phyloP scores from a whole-genome alignment of 2,888 invertebrate species.

The Sympetrum striolatum region DNA sequence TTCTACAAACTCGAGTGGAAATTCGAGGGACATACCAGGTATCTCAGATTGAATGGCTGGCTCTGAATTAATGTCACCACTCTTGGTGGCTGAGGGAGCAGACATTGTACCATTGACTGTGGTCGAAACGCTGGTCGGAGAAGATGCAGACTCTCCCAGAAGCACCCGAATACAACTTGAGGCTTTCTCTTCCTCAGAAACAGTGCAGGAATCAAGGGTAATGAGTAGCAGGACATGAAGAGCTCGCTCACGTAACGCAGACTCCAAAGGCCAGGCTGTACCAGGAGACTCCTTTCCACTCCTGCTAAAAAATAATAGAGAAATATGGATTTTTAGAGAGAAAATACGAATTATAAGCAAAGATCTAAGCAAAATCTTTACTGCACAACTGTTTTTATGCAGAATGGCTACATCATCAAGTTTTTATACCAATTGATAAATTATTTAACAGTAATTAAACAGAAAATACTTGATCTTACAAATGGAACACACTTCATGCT shows the following conservation, averaged over 20 bases:
- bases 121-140: not conserved
- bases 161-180: constrained; percentile 13
- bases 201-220: constrained; percentile 77
- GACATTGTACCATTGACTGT: constrained; percentile 20
- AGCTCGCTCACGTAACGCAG: constrained; percentile 66
- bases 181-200: constrained; percentile 70
- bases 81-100: constrained; percentile 21
- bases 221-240: constrained; percentile 77
- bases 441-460: too few relatives aligned
- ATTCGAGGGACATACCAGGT: constrained; percentile 14
- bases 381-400: too few relatives aligned
- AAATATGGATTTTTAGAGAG: not conserved
- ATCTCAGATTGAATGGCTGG: constrained; percentile 38
- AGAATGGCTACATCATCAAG: too few relatives aligned
- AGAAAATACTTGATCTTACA: too few relatives aligned
- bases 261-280: not conserved
- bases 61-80: constrained; percentile 18
- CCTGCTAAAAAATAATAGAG: not conserved
- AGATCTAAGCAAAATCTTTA: not conserved
- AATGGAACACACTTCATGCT: too few relatives aligned
- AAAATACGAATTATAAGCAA: not conserved
- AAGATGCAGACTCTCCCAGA: constrained; percentile 1
- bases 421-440: too few relatives aligned
- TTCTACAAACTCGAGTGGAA: too few relatives aligned
- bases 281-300: constrained; percentile 11